Evolutionary conservation across 2,797 vertebrate genomes (phyloP).

Genomic region (Urophycis tenuis): DNA sequence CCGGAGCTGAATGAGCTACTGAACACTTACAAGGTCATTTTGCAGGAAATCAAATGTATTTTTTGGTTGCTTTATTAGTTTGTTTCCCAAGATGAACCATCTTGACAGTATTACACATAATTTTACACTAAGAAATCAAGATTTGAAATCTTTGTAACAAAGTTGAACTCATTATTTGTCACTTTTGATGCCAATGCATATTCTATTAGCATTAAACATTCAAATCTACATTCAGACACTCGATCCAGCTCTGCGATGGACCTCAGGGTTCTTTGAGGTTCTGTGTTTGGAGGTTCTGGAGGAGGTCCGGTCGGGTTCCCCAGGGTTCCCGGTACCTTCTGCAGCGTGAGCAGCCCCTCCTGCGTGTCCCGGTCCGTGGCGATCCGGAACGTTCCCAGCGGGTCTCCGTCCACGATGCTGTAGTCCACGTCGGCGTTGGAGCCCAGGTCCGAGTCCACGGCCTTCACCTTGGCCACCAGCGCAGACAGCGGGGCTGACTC

Average conservation of each 20-base stretch:
- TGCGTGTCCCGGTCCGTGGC: conserved; percentile 81
- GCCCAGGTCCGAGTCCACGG: conserved; percentile 81
- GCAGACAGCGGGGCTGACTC: conserved; percentile 78
- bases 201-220: too few species aligned
- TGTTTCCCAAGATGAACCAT: not conserved
- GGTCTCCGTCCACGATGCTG: conserved; percentile 84
- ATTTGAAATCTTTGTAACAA: too few species aligned
- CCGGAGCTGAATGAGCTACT: not conserved
- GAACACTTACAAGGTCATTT: not conserved
- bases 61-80: not conserved
- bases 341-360: conserved; percentile 82
- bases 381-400: conserved; percentile 80
- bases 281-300: too few species aligned
- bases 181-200: too few species aligned
- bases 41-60: not conserved
- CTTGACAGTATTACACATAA: not conserved
- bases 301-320: not conserved
- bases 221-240: too few species aligned
- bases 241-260: too few species aligned
- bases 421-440: conserved; percentile 89
- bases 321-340: conserved; percentile 69
- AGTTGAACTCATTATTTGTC: too few species aligned
- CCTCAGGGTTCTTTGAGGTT: too few species aligned
- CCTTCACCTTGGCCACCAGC: conserved; percentile 84
- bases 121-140: too few species aligned